A percentile compares a stretch with the other conserved stretches of the same genome.
These are phyloP conservation scores for Betta splendens DNA, from an alignment of 2,797 vertebrate genomes.

Conservation along the genomic window DNA sequence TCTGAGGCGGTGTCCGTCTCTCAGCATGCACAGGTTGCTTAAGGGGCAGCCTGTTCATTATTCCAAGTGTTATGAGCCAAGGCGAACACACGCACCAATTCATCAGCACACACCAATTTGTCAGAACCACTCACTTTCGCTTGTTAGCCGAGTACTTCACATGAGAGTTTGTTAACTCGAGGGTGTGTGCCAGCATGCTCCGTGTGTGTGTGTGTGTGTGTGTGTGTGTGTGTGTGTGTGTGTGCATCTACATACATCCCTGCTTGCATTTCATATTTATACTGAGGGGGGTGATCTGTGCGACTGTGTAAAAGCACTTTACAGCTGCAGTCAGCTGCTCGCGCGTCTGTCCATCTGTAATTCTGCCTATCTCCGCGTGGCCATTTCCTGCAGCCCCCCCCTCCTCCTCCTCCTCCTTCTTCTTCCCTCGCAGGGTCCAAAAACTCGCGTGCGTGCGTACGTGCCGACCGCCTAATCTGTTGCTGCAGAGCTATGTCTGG, in stretches of 20 bases:
- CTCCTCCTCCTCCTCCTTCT: no score
- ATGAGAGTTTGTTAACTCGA: slow-evolving; percentile 53
- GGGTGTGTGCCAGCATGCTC: slow-evolving; percentile 3
- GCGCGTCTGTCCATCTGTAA: slow-evolving; percentile 40
- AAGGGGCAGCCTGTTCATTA: slow-evolving; percentile 79
- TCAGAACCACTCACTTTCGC: slow-evolving; percentile 58
- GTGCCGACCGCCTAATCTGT: slow-evolving; percentile 57
- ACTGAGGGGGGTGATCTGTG: not conserved
- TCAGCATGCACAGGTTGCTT: slow-evolving; percentile 69
- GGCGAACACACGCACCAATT: slow-evolving; percentile 62
- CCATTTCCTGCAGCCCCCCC: slow-evolving; percentile 23
- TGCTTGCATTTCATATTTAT: slow-evolving; percentile 6
- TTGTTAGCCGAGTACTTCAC: slow-evolving; percentile 62
- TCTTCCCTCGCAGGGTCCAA: no score
- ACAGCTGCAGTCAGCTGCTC: slow-evolving; percentile 17
- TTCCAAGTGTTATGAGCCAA: slow-evolving; percentile 76
- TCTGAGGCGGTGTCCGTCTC: slow-evolving; percentile 63
- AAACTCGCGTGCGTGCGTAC: slow-evolving; percentile 40
- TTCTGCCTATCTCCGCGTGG: slow-evolving; percentile 37
- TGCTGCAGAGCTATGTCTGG: slow-evolving; percentile 59
- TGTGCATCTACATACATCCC: slow-evolving; percentile 3
- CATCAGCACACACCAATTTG: slow-evolving; percentile 64
- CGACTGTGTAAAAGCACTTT: slow-evolving; percentile 16
- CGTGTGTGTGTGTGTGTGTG: no score
- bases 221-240: slow-evolving; percentile 2